Evolutionary conservation across 2,888 invertebrate genomes (phyloP).

Genomic region (Poecilus cupreus): DNA sequence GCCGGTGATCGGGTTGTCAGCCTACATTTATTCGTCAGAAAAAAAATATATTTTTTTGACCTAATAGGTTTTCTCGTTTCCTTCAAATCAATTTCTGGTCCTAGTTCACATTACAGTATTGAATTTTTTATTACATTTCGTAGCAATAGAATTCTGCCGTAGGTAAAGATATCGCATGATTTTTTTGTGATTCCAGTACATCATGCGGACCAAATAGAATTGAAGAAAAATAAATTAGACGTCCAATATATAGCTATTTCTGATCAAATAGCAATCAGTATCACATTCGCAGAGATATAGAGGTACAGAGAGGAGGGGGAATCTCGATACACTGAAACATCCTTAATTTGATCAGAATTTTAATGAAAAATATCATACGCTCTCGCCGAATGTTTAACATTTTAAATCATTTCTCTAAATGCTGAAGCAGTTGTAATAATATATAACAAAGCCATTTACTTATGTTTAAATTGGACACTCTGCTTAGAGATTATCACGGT

Average conservation of each 20-base stretch:
- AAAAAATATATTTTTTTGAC: not conserved
- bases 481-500: no score
- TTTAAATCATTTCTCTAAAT: no score
- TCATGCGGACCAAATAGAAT: not conserved
- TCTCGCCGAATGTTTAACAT: no score
- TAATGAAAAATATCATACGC: no score
- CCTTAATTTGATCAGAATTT: no score
- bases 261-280: not conserved
- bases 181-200: constrained; percentile 12
- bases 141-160: not conserved
- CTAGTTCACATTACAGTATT: constrained; percentile 5
- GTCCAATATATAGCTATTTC: not conserved
- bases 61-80: not conserved
- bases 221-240: constrained; percentile 4
- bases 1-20: no score
- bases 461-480: no score
- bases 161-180: constrained; percentile 1
- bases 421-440: no score
- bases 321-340: no score
- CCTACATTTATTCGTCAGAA: not conserved
- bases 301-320: no score
- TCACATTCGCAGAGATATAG: not conserved
- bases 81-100: not conserved
- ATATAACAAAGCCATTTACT: no score
- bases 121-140: constrained; percentile 27